Evolutionary conservation across 2,888 invertebrate genomes (phyloP), one percentile per base, ranked within the genome.

Genomic region (Euclidia mi): DNA sequence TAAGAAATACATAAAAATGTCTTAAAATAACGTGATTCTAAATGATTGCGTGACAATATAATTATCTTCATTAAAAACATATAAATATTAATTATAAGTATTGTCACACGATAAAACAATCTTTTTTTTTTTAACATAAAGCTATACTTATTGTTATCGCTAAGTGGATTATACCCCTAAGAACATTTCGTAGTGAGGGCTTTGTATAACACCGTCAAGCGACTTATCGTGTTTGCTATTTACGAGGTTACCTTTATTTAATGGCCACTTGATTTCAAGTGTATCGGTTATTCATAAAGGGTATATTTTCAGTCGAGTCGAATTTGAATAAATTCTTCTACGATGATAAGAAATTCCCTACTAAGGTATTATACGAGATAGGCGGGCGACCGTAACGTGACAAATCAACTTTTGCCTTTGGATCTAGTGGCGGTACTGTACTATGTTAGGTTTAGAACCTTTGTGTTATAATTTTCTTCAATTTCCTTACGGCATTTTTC

Each of bases 191-290:
- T 25, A 50, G 40, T 57, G 15, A 38, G 10, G 40, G 42, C 49
- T 52, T 51, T 44, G 29, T 46, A 48, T 51, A 50, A 42, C 37
- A 41, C 43, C 28, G 40, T 49, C 52, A 60, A 62, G 66, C 55
- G 52, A 51, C 49, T 71, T 83, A 79, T 78, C 76, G 69, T 52
- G 59, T 68, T 75, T 65, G 59, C 62, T 68, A 82, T 77, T 65
- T 75, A 58, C 44, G 68, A 66, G 55, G 66, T 58, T 70, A 77
- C 78, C 76, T 76, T 76, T 74, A 80, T 78, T 77, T 80, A 79
- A 78, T 70, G 56, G 60, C 66, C 71, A 70, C 77, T 79, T 78
- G 74, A 76, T 71, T 71, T 78, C 70, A 63, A 59, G 57, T 50
- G 66, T 66, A 70, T 71, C 71, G 67, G 61, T 70, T 71, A 75